A percentile compares a stretch with the other conserved stretches of the same genome.
Evolutionary conservation across 2,797 vertebrate species (phyloP).

Genomic region (Mycteria americana): DNA sequence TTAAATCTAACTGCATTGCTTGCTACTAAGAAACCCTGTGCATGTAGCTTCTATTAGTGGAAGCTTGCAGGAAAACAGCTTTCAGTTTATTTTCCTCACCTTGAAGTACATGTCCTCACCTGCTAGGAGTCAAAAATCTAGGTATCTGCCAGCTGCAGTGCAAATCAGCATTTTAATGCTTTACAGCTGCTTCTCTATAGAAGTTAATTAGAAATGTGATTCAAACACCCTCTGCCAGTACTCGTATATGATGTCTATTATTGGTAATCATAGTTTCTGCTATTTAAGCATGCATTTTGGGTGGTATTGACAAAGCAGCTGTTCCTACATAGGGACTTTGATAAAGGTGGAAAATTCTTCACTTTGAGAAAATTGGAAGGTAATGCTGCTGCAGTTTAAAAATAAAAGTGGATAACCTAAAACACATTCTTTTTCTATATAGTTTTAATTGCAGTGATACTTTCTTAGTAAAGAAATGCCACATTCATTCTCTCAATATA

Average conservation of each 20-base stretch:
- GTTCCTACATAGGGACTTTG: neutral
- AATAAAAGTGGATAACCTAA: neutral
- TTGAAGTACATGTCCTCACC: slow-evolving; percentile 38
- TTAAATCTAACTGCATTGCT: slow-evolving; percentile 7
- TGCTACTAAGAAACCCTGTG: neutral
- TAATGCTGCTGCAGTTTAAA: neutral
- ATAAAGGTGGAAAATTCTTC: neutral
- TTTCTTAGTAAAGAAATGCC: neutral
- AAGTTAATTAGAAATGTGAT: slow-evolving; percentile 59
- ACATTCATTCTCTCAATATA: neutral
- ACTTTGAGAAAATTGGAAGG: neutral
- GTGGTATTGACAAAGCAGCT: slow-evolving; percentile 28
- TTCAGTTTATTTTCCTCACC: slow-evolving; percentile 44
- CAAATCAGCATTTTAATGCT: slow-evolving; percentile 61
- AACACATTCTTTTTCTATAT: neutral
- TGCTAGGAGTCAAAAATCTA: slow-evolving; percentile 18
- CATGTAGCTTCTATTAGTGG: neutral
- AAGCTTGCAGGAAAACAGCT: slow-evolving; percentile 21
- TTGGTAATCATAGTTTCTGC: slow-evolving; percentile 42
- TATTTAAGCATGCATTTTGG: neutral
- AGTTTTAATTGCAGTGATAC: neutral
- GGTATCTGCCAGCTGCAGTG: slow-evolving; percentile 49
- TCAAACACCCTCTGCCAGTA: neutral
- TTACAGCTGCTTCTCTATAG: slow-evolving; percentile 55
- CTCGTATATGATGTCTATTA: slow-evolving; percentile 26